Evolutionary conservation across 1,140 invertebrate genomes (phyloP), one percentile per base, ranked within the genome.

Genomic region (Psilanteris sp.): DNA sequence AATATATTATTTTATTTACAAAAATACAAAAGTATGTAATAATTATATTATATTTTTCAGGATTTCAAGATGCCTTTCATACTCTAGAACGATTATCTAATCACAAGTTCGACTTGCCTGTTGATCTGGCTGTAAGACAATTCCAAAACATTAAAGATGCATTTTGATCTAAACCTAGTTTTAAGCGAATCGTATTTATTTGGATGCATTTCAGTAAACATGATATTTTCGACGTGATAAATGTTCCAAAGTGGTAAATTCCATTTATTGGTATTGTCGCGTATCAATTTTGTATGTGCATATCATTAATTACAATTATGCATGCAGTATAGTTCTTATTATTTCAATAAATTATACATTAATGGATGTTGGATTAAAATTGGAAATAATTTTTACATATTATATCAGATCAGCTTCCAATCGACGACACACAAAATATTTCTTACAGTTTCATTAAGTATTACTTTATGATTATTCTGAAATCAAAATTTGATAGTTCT

Each of bases 141-240:
- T 97, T 99, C 84, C 95, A 97, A 85, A 98, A 98, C 89, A 99
- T 99, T 79, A 97, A 96, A 89, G 97, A 99, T 89, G 97, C 97
- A 73, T 99, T 98, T 90, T 95, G 88, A 90, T 74, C 22, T 15
- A 22, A 22, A 59, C 2, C 66, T 43, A 44, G 18, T 64, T 46
- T 32, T 52, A 4, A 20, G 36, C 43, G n/a, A 4, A 2, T 39
- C 2, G 9, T 32, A 70, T 59, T 36, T 36, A 32, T 2, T 39
- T 64, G 8, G 11, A 32, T 29, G 9, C 3, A 68, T 36, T 48
- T 48, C 26, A 41, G 9, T 46, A 7, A 29, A 29, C 39, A 34
- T 15, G 31, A 32, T 31, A 15, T 11, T 52, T 24, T n/a, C 9
- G 26, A 27, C 11, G n/a, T n/a, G n/a, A n/a, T n/a, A n/a, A n/a